Percentiles rank a stretch among this genome's conserved stretches.
Conservation (phyloP, 2,888 invertebrate genomes). For the Cremastinae sp. region DNA sequence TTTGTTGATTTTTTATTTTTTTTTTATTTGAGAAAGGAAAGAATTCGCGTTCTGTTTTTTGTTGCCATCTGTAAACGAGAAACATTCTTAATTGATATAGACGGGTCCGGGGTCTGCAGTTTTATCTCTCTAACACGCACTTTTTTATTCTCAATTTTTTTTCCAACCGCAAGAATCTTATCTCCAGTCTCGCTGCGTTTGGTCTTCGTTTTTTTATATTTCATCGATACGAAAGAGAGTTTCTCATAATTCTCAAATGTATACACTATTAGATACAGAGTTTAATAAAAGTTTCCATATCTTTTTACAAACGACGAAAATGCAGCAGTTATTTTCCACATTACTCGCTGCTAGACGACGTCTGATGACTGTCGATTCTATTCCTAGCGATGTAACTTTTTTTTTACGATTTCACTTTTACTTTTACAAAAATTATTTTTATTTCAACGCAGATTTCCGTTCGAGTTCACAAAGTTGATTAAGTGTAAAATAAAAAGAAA, state of each 20-base stretch:
- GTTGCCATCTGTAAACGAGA: constrained; percentile 45
- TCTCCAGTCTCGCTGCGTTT: constrained; percentile 34
- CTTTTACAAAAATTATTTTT: constrained; percentile 15
- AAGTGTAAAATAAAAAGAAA: neutral
- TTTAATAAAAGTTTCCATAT: constrained; percentile 30
- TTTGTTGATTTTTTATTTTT: too few relatives aligned
- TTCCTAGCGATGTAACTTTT: neutral
- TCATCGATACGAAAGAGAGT: constrained; percentile 26
- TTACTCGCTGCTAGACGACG: constrained; percentile 36
- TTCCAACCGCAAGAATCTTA: constrained; percentile 27
- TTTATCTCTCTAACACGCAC: constrained; percentile 33
- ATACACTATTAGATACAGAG: constrained; percentile 24
- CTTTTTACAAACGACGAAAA: constrained; percentile 33
- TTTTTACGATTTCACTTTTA: neutral
- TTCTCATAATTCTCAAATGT: constrained; percentile 27
- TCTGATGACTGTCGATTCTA: constrained; percentile 14
- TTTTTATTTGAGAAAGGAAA: constrained; percentile 33
- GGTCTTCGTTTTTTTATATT: constrained; percentile 16
- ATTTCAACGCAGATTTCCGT: constrained; percentile 29
- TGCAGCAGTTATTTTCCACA: constrained; percentile 27
- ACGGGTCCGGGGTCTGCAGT: constrained; percentile 56
- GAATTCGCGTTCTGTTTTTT: constrained; percentile 41
- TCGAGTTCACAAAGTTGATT: constrained; percentile 18
- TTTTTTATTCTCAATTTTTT: constrained; percentile 21
- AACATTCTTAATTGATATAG: constrained; percentile 71